Evolutionary conservation across 1,140 invertebrate species (phyloP).

Genomic region (Cotesia vestalis): DNA sequence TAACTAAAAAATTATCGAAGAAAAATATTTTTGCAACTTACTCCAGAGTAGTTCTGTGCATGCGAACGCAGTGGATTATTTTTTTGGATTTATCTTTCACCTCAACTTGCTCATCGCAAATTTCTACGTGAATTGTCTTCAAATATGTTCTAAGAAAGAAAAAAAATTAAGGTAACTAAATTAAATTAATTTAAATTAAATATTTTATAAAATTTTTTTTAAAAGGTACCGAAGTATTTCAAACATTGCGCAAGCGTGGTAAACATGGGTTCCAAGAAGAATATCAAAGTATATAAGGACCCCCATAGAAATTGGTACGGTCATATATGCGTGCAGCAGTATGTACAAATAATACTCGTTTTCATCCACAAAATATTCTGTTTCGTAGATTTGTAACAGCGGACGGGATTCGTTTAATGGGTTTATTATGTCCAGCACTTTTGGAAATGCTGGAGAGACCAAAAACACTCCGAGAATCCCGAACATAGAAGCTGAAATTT

Average conservation of each 20-base stretch:
- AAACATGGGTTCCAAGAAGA: slow-evolving; percentile 18
- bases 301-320: slow-evolving; percentile 8
- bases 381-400: slow-evolving; percentile 12
- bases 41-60: slow-evolving; percentile 28
- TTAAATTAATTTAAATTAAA: not conserved
- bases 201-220: too few species aligned
- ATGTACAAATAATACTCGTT: slow-evolving; percentile 36
- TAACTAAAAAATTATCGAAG: too few species aligned
- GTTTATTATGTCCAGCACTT: slow-evolving; percentile 24
- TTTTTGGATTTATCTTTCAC: slow-evolving; percentile 9
- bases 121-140: not conserved
- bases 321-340: slow-evolving; percentile 28
- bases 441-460: slow-evolving; percentile 24
- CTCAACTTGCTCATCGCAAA: not conserved
- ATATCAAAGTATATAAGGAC: slow-evolving; percentile 30
- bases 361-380: slow-evolving; percentile 31
- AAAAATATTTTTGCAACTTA: not conserved
- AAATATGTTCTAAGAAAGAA: not conserved
- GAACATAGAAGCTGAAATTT: slow-evolving; percentile 26
- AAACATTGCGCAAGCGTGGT: slow-evolving; percentile 34
- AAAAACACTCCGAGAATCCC: slow-evolving; percentile 7
- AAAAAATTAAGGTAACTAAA: not conserved
- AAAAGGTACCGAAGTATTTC: slow-evolving; percentile 12
- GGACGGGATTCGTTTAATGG: slow-evolving; percentile 30
- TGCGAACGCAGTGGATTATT: slow-evolving; percentile 16